Evolutionary conservation across 2,113 vertebrate genomes (phyloP), one percentile per base, ranked within the genome.

Genomic region (Oncorhynchus nerka): DNA sequence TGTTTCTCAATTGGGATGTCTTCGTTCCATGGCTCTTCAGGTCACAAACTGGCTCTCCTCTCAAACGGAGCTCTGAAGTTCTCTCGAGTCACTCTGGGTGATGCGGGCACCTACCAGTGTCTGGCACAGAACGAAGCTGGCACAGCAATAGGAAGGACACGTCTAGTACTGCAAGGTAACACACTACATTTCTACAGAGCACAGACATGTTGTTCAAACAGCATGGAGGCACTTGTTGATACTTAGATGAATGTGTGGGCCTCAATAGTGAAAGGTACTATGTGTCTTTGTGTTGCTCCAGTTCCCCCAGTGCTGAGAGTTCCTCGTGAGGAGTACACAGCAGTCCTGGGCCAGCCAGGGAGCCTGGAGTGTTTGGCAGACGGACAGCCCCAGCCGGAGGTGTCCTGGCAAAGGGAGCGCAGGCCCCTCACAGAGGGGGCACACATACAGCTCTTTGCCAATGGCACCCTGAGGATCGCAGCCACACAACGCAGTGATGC

Each of bases 81-180:
- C 39, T 84, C 90, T 24, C 94, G 72, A 0, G 94, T 93, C 13
- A 91, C 92, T 0, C 90, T 89, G 0, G 92, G 90, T 20, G 95
- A 97, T 0, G 89, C 94, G 0, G 97, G 97, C 0, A 92, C 88
- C 34, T 98, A 97, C 78, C 90, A 96, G 74, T 98, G 97, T 11
- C 20, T 96, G 74, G 96, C 95, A 20, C 94, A 92, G 81, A 98
- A 94, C 75, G 92, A 94, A 2, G 95, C 91, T 0, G 97, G 97
- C 61, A 92, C 93, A 0, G 91, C 94, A 0, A 76, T 91, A 0
- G 94, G 94, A 15, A 91, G 85, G 64, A 97, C 94, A 13, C 90
- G 92, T 71, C 92, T 98, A 68, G 77, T 95, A 0, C 94, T 98
- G n/a, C 97, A 95, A 94, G 96, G 97, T 96, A 45, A 45, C 0